These are phyloP conservation scores for Athene cunicularia DNA, from an alignment of 2,113 vertebrate species.

Conservation along the genomic window DNA sequence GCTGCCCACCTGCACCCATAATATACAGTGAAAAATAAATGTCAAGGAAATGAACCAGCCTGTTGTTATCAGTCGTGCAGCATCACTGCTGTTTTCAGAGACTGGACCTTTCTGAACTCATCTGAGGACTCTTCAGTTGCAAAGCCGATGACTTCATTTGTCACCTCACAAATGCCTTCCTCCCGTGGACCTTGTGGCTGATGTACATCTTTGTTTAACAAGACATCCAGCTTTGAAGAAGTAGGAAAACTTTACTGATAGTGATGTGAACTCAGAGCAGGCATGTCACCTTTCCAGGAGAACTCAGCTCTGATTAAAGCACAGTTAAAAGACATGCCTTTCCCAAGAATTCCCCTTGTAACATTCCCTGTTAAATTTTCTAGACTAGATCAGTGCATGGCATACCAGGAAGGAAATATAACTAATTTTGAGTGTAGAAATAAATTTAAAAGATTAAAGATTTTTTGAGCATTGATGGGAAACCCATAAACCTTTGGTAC, in stretches of 20 bases:
- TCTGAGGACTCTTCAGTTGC: background rate
- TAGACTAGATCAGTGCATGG: background rate
- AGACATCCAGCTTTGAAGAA: constrained; percentile 23
- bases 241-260: background rate
- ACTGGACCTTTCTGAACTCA: background rate
- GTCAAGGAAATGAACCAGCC: background rate
- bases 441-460: background rate
- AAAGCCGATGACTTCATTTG: constrained; percentile 30
- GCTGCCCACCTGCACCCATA: background rate
- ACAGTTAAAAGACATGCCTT: background rate
- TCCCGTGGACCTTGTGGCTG: background rate
- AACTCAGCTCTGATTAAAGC: constrained; percentile 28
- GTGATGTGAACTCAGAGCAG: constrained; percentile 15
- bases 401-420: background rate
- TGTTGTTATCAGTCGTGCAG: background rate
- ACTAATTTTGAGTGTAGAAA: background rate
- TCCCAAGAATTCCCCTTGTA: background rate
- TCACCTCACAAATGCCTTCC: background rate
- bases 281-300: constrained; percentile 22
- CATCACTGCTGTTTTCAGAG: background rate
- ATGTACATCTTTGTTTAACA: constrained; percentile 29
- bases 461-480: background rate
- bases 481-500: background rate
- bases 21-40: background rate
- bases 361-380: background rate